Evolutionary conservation across 2,888 invertebrate species (phyloP).

Genomic region (Chrysopilus asiliformis): DNA sequence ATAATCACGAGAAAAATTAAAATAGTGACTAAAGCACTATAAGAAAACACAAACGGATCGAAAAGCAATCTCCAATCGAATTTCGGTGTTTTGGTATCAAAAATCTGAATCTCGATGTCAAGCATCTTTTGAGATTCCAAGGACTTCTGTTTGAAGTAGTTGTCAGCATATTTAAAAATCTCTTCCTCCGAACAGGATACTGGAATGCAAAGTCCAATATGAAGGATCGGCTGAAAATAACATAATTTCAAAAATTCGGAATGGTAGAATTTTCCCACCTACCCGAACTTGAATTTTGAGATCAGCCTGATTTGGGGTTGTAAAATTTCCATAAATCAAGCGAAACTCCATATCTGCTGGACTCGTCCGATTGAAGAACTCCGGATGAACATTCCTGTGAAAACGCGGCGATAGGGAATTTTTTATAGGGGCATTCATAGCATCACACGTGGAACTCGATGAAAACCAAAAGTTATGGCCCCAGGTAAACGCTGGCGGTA

Average conservation of each 20-base stretch:
- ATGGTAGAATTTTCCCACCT: background rate
- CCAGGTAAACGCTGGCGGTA: constrained; percentile 1
- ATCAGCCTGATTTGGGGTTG: constrained; percentile 4
- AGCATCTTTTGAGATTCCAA: constrained; percentile 3
- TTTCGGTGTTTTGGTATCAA: background rate
- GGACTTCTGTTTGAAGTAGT: constrained; percentile 1
- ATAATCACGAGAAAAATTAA: background rate
- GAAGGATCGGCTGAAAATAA: constrained; percentile 3
- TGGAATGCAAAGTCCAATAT: constrained; percentile 9
- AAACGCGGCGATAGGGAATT: background rate
- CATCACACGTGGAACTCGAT: background rate
- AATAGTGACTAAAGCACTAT: background rate
- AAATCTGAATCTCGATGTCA: constrained; percentile 1
- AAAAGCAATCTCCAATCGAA: constrained; percentile 1
- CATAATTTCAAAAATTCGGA: background rate
- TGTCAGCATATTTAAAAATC: constrained; percentile 2
- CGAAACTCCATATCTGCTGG: constrained; percentile 3
- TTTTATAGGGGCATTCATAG: background rate
- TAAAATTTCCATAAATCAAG: constrained; percentile 7
- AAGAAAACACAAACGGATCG: background rate
- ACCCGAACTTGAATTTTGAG: constrained; percentile 2
- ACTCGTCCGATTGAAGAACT: background rate
- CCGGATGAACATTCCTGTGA: background rate
- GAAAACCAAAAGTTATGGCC: constrained; percentile 1
- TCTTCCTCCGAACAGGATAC: constrained; percentile 2